Percentiles rank a stretch among this genome's conserved stretches.
phyloP scores from a whole-genome alignment of 2,113 vertebrate species.

The Larimichthys polyactis region DNA sequence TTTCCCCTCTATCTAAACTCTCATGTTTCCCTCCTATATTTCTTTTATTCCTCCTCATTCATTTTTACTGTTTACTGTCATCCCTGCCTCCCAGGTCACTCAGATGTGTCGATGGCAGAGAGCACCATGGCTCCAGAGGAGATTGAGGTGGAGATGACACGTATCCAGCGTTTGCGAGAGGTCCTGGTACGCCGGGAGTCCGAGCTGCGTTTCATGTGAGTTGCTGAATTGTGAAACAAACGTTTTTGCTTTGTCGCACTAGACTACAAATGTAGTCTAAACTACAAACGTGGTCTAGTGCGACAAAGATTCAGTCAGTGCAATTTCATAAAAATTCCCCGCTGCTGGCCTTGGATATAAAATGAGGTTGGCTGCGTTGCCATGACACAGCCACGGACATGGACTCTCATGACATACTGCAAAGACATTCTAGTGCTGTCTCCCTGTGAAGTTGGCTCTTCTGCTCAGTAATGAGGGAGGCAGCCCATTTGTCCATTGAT shows the following conservation, averaged over 20 bases:
- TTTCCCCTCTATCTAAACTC: background rate
- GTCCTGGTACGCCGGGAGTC: slow-evolving; percentile 97
- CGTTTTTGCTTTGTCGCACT: too few relatives aligned
- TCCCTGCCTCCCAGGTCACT: slow-evolving; percentile 84
- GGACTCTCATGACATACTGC: background rate
- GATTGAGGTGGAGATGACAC: slow-evolving; percentile 97
- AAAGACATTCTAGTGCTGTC: background rate
- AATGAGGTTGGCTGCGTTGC: slow-evolving; percentile 13
- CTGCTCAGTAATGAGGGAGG: background rate
- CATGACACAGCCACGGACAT: background rate
- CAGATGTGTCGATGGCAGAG: slow-evolving; percentile 97
- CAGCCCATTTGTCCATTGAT: slow-evolving; percentile 48
- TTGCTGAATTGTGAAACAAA: slow-evolving; percentile 27
- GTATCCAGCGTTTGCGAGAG: slow-evolving; percentile 96
- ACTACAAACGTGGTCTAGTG: background rate
- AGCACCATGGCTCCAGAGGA: slow-evolving; percentile 96
- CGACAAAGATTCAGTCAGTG: background rate
- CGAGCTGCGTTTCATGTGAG: slow-evolving; percentile 99
- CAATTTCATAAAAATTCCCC: slow-evolving; percentile 1
- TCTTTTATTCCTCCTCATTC: background rate
- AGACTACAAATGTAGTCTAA: too few relatives aligned
- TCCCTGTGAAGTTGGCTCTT: slow-evolving; percentile 5
- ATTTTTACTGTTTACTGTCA: too few relatives aligned
- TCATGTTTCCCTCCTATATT: background rate
- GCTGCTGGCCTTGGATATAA: slow-evolving; percentile 8